phyloP scores from a whole-genome alignment of 2,113 vertebrate species.

The Cacatua alba region DNA sequence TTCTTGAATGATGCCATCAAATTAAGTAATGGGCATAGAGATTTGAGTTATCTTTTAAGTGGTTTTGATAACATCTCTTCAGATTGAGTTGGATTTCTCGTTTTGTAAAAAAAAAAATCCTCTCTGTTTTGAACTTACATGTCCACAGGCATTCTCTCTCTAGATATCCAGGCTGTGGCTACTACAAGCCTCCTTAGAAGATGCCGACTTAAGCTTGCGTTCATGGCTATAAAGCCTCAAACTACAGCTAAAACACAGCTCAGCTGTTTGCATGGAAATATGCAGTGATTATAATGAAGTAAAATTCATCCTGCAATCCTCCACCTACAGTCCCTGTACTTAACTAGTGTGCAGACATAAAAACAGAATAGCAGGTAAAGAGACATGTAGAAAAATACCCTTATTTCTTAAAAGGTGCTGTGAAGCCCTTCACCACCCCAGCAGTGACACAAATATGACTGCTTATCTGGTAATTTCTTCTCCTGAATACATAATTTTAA shows the following conservation, averaged over 20 bases:
- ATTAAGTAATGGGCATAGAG: background rate
- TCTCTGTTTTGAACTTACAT: background rate
- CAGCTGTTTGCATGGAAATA: constrained; percentile 13
- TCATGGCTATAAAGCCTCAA: background rate
- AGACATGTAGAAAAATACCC: background rate
- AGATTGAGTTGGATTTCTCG: background rate
- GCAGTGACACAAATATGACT: background rate
- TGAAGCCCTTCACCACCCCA: background rate
- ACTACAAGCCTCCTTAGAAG: background rate
- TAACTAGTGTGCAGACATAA: background rate
- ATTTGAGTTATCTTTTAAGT: background rate
- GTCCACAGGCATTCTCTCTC: background rate
- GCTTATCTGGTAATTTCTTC: background rate
- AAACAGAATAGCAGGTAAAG: constrained; percentile 10
- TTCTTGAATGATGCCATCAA: background rate
- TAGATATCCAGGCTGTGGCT: background rate
- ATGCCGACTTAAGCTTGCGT: background rate
- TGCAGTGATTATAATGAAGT: background rate
- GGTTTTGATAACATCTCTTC: background rate
- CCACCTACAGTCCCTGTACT: background rate
- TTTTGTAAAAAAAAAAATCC: background rate
- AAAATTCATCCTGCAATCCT: background rate
- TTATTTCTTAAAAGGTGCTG: background rate
- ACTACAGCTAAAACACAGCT: background rate
- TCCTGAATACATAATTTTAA: background rate